These are phyloP conservation scores for Anoplolepis gracilipes DNA, from an alignment of 1,140 invertebrate genomes.

Conservation along the genomic window DNA sequence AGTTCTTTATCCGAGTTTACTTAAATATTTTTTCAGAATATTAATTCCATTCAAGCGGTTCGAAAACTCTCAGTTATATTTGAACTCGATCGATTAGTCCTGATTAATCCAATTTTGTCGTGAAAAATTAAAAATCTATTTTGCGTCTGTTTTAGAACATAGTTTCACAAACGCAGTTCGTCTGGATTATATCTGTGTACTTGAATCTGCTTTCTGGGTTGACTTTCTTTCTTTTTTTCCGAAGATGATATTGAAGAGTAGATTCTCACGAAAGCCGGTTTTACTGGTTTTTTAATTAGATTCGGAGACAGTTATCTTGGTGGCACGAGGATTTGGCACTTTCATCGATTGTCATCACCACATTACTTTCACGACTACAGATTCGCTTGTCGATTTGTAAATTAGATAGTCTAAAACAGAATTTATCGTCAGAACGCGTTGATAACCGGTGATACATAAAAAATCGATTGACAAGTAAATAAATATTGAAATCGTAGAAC, in stretches of 20 bases:
- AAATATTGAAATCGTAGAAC: neutral
- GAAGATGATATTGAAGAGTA: conserved; percentile 17
- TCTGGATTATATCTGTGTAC: neutral
- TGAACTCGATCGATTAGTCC: neutral
- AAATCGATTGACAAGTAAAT: neutral
- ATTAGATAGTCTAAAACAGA: neutral
- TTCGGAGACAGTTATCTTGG: conserved; percentile 34
- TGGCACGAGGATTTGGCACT: conserved; percentile 52
- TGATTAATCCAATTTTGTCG: neutral
- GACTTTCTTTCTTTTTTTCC: conserved; percentile 43
- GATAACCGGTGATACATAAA: neutral
- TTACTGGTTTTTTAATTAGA: conserved; percentile 64
- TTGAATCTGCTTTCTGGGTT: conserved; percentile 7
- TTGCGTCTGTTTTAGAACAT: neutral
- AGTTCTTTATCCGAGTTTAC: neutral
- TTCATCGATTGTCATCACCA: conserved; percentile 37
- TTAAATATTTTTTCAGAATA: too few relatives aligned
- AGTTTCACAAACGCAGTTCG: neutral
- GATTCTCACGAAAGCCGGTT: conserved; percentile 68
- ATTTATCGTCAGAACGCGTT: neutral
- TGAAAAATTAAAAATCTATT: neutral
- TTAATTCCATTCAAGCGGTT: neutral
- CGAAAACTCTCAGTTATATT: neutral
- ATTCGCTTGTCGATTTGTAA: neutral
- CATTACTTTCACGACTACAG: neutral